Conservation (phyloP, 2,888 invertebrate species). For the Ectropis crepuscularia region DNA sequence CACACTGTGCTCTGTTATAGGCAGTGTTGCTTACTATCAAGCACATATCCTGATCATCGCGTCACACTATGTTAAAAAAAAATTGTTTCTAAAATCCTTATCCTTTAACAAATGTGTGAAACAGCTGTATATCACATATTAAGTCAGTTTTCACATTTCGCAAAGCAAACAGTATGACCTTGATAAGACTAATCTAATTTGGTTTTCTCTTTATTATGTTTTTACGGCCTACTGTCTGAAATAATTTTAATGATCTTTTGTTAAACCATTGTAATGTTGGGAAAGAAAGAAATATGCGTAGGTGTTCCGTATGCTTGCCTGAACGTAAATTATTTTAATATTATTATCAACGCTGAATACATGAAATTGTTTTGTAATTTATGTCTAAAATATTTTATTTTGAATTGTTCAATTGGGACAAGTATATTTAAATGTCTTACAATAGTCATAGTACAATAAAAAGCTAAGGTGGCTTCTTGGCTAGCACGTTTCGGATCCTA, state of each 20-base stretch:
- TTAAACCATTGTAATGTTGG: slow-evolving; percentile 17
- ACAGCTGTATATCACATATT: background rate
- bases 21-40: too few species aligned
- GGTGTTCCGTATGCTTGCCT: slow-evolving; percentile 16
- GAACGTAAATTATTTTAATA: background rate
- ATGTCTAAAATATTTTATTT: too few species aligned
- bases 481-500: too few species aligned
- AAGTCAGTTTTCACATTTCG: background rate
- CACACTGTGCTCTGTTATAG: too few species aligned
- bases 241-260: slow-evolving; percentile 29
- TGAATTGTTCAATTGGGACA: too few species aligned
- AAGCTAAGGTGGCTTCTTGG: too few species aligned
- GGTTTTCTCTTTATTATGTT: slow-evolving; percentile 18
- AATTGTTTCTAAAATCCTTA: too few species aligned
- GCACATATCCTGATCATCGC: too few species aligned
- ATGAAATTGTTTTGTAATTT: too few species aligned
- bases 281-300: background rate
- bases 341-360: background rate
- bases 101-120: background rate
- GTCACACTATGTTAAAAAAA: too few species aligned
- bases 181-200: slow-evolving; percentile 26
- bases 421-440: too few species aligned
- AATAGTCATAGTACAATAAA: too few species aligned
- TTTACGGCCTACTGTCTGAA: slow-evolving; percentile 26
- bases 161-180: slow-evolving; percentile 19